These are phyloP conservation scores for Yponomeuta evonymella DNA, from an alignment of 2,888 invertebrate species.

Conservation along the genomic window DNA sequence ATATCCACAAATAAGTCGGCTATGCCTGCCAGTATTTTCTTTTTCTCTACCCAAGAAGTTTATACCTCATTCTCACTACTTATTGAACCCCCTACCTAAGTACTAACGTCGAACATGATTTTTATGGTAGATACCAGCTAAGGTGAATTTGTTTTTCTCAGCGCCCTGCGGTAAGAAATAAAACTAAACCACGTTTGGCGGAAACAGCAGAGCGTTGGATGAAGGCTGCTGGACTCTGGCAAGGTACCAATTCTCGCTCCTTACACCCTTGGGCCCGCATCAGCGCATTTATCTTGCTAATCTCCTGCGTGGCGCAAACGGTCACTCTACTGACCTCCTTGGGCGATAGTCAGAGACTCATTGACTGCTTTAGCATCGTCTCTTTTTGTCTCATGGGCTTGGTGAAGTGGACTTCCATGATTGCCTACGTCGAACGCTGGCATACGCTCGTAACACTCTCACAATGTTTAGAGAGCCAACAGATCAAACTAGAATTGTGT, in stretches of 20 bases:
- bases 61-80: too few species aligned
- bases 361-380: slow-evolving; percentile 51
- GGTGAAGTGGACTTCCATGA: slow-evolving; percentile 44
- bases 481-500: neutral
- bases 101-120: too few species aligned
- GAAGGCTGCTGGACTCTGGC: slow-evolving; percentile 9
- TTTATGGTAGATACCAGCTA: too few species aligned
- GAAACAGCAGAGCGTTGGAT: neutral
- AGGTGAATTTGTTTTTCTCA: neutral
- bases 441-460: slow-evolving; percentile 34
- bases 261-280: neutral
- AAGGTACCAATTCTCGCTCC: neutral
- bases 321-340: slow-evolving; percentile 35
- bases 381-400: slow-evolving; percentile 52
- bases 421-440: slow-evolving; percentile 36
- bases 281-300: slow-evolving; percentile 30
- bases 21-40: too few species aligned
- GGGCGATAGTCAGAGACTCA: slow-evolving; percentile 38
- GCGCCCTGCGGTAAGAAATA: neutral
- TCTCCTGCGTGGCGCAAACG: slow-evolving; percentile 36
- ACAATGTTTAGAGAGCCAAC: slow-evolving; percentile 30
- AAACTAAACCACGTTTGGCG: neutral
- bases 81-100: too few species aligned
- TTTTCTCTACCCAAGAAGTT: too few species aligned
- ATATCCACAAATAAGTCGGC: too few species aligned